A percentile compares a stretch with the other conserved stretches of the same genome.
These are phyloP conservation scores for Cryptotermes secundus DNA, from an alignment of 1,140 invertebrate genomes.

Conservation along the genomic window DNA sequence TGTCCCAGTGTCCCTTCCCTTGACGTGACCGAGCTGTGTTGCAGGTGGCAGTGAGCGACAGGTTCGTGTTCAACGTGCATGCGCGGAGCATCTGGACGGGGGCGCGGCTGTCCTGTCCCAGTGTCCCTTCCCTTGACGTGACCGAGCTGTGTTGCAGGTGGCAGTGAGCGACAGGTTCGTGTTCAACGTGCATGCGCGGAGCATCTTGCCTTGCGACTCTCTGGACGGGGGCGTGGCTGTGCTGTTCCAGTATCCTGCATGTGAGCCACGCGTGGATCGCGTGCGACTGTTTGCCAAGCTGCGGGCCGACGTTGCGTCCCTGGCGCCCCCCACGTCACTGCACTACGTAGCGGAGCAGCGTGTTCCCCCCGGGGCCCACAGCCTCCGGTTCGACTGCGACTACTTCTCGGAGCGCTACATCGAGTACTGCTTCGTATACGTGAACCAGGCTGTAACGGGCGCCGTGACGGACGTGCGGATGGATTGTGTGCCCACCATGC, in stretches of 20 bases:
- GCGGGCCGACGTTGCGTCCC: conserved; percentile 64
- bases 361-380: conserved; percentile 65
- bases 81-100: no score
- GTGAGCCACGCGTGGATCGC: conserved; percentile 70
- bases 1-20: no score
- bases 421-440: conserved; percentile 84
- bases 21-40: no score
- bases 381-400: conserved; percentile 75
- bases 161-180: conserved; percentile 79
- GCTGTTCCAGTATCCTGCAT: conserved; percentile 77
- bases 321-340: conserved; percentile 55
- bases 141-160: conserved; percentile 59
- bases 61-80: no score
- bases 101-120: neutral
- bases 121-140: neutral
- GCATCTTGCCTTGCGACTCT: conserved; percentile 75
- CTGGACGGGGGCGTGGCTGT: conserved; percentile 66
- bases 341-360: conserved; percentile 66
- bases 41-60: no score
- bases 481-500: conserved; percentile 77
- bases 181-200: conserved; percentile 75
- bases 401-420: conserved; percentile 76
- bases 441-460: conserved; percentile 75
- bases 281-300: conserved; percentile 71
- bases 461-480: conserved; percentile 77